Evolutionary conservation across 2,888 invertebrate genomes (phyloP).

Genomic region (Thysanoteuthis rhombus): DNA sequence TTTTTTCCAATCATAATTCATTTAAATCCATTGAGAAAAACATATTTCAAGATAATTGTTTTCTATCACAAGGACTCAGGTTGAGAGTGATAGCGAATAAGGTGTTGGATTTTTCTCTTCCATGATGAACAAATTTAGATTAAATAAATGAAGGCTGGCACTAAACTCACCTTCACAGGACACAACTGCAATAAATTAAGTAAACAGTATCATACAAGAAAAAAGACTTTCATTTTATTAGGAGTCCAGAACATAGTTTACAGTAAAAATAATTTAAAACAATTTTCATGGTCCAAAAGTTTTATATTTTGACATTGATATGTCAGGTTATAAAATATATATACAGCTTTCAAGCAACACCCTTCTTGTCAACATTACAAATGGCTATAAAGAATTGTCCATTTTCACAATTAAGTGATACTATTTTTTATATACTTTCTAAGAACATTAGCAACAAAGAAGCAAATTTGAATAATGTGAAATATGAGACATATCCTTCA

Average conservation of each 20-base stretch:
- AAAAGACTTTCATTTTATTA: background rate
- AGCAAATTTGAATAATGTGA: conserved; percentile 20
- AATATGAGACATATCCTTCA: background rate
- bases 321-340: background rate
- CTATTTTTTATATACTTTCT: background rate
- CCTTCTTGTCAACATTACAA: background rate
- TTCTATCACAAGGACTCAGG: background rate
- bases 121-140: background rate
- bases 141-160: conserved; percentile 28
- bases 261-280: background rate
- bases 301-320: background rate
- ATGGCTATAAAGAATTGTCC: background rate
- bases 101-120: background rate
- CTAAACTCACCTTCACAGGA: conserved; percentile 22
- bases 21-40: background rate
- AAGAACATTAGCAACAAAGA: background rate
- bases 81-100: background rate
- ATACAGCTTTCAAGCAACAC: conserved; percentile 1
- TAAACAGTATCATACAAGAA: background rate
- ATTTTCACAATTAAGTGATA: background rate
- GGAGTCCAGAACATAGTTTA: background rate
- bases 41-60: too few species aligned
- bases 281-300: background rate
- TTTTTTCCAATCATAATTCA: background rate
- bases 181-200: conserved; percentile 22